phyloP scores from a whole-genome alignment of 2,888 invertebrate species.

The Agriopis leucophaearia region DNA sequence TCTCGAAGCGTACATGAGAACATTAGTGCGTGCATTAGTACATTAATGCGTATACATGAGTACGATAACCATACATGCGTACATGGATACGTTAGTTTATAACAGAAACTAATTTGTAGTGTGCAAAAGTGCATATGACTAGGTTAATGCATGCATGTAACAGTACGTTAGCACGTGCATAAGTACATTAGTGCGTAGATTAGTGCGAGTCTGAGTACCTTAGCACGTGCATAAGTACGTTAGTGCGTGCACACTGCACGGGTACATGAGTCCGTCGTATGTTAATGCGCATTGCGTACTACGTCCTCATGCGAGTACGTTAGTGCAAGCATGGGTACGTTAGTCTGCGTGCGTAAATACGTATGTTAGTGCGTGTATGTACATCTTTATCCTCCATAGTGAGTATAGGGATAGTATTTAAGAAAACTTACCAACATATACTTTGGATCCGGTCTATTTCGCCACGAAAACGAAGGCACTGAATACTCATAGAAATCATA shows the following conservation, averaged over 20 bases:
- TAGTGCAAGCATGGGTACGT: too few species aligned
- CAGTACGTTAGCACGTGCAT: background rate
- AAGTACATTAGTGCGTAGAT: background rate
- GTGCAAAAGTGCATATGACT: too few species aligned
- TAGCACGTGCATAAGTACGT: too few species aligned
- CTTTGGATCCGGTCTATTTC: slow-evolving; percentile 96
- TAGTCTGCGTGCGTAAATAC: too few species aligned
- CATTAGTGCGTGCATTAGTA: background rate
- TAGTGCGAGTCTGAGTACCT: background rate
- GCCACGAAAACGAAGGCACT: slow-evolving; percentile 98
- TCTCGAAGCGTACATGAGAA: background rate
- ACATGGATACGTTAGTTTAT: too few species aligned
- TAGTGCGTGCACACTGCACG: too few species aligned
- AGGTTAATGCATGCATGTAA: background rate
- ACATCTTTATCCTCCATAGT: background rate
- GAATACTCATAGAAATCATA: slow-evolving; percentile 90
- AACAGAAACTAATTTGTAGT: too few species aligned
- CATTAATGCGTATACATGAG: background rate
- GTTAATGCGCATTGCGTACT: too few species aligned
- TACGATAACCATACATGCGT: background rate
- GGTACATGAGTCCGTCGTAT: too few species aligned
- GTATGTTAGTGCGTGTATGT: too few species aligned
- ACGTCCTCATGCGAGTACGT: too few species aligned
- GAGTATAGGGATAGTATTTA: background rate
- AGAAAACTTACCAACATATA: slow-evolving; percentile 91